Percentiles rank a stretch among this genome's conserved stretches.
phyloP scores from a whole-genome alignment of 2,888 invertebrate species.

The Drosophila mettleri region DNA sequence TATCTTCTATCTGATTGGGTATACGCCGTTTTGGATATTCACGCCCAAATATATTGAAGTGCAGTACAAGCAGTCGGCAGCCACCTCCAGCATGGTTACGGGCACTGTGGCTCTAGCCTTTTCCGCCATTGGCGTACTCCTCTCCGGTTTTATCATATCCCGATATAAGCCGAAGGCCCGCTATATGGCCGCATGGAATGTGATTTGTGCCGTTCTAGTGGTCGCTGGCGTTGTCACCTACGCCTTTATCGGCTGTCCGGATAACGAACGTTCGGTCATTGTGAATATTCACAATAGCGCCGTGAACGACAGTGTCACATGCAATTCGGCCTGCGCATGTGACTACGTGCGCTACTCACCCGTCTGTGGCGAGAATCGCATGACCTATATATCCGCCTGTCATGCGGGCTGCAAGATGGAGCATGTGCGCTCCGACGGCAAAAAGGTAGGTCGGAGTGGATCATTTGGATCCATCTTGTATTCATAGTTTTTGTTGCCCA shows the following conservation, averaged over 20 bases:
- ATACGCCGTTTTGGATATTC: constrained; percentile 92
- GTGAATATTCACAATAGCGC: constrained; percentile 82
- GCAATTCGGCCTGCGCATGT: constrained; percentile 89
- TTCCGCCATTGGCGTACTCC: constrained; percentile 89
- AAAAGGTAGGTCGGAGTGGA: constrained; percentile 81
- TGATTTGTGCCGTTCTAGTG: constrained; percentile 88
- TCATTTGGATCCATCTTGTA: neutral
- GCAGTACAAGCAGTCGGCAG: constrained; percentile 91
- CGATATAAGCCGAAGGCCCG: constrained; percentile 89
- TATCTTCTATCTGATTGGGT: constrained; percentile 90
- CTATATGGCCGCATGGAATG: constrained; percentile 89
- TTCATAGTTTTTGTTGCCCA: neutral
- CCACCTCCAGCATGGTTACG: constrained; percentile 87
- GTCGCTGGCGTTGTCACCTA: constrained; percentile 88
- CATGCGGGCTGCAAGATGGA: constrained; percentile 90
- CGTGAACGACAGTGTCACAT: constrained; percentile 81
- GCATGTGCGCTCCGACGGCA: constrained; percentile 83
- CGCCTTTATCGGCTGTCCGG: constrained; percentile 88
- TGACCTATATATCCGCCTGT: constrained; percentile 91
- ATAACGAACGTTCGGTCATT: constrained; percentile 86
- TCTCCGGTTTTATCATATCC: constrained; percentile 89
- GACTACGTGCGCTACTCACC: constrained; percentile 90
- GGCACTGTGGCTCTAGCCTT: constrained; percentile 90
- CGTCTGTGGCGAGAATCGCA: constrained; percentile 88
- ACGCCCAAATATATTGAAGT: constrained; percentile 94